These are phyloP conservation scores for Mimachlamys varia DNA, from an alignment of 2,888 invertebrate genomes.

Conservation along the genomic window DNA sequence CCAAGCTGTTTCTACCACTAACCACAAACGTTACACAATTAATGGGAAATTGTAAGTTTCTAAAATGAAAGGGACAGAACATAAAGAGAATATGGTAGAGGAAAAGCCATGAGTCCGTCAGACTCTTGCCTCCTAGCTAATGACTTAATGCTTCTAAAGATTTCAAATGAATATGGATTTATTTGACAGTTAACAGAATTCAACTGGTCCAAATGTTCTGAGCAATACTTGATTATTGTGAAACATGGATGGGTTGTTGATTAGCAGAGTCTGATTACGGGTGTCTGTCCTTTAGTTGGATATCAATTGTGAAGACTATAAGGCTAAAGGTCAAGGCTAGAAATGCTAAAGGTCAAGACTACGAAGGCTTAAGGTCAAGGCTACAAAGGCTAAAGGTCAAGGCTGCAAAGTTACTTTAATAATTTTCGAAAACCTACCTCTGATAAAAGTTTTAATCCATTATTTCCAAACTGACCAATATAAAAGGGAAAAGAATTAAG, in stretches of 20 bases:
- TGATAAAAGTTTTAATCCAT: too few species aligned
- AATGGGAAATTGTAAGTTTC: neutral
- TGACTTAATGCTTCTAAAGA: neutral
- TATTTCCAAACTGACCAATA: too few species aligned
- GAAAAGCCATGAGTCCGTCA: neutral
- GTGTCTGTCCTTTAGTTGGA: too few species aligned
- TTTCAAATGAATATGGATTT: neutral
- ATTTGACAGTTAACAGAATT: conserved; percentile 19
- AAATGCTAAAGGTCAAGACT: too few species aligned
- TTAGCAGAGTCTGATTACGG: neutral
- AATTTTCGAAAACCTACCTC: too few species aligned
- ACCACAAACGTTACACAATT: neutral
- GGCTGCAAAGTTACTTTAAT: too few species aligned
- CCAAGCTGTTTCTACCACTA: neutral
- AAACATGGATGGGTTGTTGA: neutral
- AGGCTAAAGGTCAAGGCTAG: too few species aligned
- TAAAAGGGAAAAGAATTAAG: too few species aligned
- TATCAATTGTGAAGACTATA: too few species aligned
- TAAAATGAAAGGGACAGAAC: neutral
- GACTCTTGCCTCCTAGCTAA: neutral
- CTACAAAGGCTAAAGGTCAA: too few species aligned
- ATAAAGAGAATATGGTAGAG: neutral
- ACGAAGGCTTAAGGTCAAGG: too few species aligned
- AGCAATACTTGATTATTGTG: neutral
- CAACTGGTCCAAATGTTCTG: neutral